phyloP scores from a whole-genome alignment of 2,113 vertebrate species.

The Anolis carolinensis region DNA sequence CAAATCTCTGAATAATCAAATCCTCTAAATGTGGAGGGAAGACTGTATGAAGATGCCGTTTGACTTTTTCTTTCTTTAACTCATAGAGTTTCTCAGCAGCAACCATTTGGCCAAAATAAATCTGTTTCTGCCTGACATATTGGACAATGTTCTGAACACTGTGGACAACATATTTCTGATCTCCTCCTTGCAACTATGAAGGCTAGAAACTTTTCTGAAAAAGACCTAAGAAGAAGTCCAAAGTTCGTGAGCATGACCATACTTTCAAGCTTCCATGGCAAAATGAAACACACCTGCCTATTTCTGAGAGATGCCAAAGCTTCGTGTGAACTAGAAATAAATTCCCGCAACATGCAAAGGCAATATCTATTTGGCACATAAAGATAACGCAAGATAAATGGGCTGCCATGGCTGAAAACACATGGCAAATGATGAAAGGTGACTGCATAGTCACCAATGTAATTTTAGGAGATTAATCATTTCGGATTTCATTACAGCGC shows the following conservation, averaged over 20 bases:
- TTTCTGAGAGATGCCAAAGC: neutral
- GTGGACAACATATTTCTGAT: too few species aligned
- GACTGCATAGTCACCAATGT: constrained; percentile 61
- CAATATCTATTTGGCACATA: constrained; percentile 47
- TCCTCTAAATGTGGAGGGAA: too few species aligned
- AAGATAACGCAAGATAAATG: constrained; percentile 60
- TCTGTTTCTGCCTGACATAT: neutral
- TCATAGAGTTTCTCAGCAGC: neutral
- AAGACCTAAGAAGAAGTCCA: neutral
- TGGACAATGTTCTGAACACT: neutral
- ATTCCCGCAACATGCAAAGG: constrained; percentile 47
- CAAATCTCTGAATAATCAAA: too few species aligned
- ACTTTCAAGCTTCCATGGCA: neutral
- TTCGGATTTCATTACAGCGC: constrained; percentile 42
- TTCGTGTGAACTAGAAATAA: constrained; percentile 1
- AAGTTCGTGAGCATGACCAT: neutral
- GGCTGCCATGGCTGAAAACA: constrained; percentile 47
- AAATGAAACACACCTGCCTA: neutral
- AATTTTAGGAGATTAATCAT: constrained; percentile 65
- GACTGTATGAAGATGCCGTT: too few species aligned
- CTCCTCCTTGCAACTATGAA: neutral
- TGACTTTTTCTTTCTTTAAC: too few species aligned
- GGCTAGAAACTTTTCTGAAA: neutral
- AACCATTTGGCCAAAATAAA: neutral
- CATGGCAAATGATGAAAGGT: constrained; percentile 58